Evolutionary conservation across 2,797 vertebrate species (phyloP).

Genomic region (Myotis vivesi): DNA sequence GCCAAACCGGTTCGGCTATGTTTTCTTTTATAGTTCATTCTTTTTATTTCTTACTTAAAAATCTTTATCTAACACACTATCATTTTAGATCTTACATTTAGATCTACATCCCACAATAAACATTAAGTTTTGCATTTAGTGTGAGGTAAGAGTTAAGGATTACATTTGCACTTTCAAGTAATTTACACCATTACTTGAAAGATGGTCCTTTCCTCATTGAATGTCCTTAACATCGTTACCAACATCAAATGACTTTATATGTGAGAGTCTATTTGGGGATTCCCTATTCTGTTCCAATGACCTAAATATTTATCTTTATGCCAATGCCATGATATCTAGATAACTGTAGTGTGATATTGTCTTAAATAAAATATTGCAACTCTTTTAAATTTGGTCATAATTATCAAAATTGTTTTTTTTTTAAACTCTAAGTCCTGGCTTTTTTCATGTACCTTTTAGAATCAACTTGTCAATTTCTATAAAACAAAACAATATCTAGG

Average conservation of each 20-base stretch:
- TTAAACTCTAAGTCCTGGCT: neutral
- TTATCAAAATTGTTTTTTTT: neutral
- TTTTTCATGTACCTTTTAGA: neutral
- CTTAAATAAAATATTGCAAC: neutral
- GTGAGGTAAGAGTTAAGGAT: neutral
- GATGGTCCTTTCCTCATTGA: neutral
- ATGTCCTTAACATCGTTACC: neutral
- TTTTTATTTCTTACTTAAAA: neutral
- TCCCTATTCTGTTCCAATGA: neutral
- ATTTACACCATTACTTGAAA: neutral
- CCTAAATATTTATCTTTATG: neutral
- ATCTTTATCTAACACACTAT: neutral
- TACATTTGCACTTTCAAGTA: neutral
- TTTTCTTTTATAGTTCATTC: neutral
- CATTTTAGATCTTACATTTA: constrained; percentile 15
- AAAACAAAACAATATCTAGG: neutral
- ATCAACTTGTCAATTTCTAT: neutral
- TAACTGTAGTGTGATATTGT: neutral
- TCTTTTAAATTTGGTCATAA: neutral
- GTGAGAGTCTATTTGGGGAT: neutral
- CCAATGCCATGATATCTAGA: neutral
- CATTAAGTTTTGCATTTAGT: neutral
- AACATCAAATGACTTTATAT: neutral
- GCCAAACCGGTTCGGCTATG: too few relatives aligned
- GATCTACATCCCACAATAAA: neutral